Conservation (phyloP, 2,888 invertebrate genomes). For the Drosophila eohydei region DNA sequence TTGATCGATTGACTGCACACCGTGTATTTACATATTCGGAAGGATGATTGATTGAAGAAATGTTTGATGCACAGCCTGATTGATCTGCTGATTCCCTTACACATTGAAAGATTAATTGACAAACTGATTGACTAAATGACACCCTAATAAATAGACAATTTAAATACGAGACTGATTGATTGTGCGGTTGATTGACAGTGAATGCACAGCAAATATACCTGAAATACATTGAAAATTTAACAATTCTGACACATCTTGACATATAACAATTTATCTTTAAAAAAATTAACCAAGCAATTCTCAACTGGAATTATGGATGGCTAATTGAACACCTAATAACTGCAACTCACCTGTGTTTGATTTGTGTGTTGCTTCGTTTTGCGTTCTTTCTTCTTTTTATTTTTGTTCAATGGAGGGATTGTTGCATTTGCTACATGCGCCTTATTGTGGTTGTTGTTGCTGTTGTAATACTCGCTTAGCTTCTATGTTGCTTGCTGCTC, state of each 20-base stretch:
- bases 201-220: neutral
- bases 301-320: neutral
- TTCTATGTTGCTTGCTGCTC: slow-evolving; percentile 68
- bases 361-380: slow-evolving; percentile 27
- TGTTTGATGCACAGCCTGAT: neutral
- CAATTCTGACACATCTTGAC: neutral
- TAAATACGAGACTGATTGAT: too few species aligned
- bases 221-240: neutral
- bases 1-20: neutral
- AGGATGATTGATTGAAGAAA: neutral
- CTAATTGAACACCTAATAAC: neutral
- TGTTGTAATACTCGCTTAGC: slow-evolving; percentile 79
- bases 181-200: neutral
- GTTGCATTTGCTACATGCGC: slow-evolving; percentile 61
- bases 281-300: too few species aligned
- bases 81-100: neutral
- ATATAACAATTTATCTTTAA: too few species aligned
- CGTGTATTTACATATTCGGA: too few species aligned
- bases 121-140: neutral
- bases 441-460: slow-evolving; percentile 37
- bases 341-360: slow-evolving; percentile 49
- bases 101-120: neutral
- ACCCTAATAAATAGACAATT: neutral
- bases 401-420: slow-evolving; percentile 80
- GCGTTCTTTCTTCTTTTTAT: slow-evolving; percentile 15